Evolutionary conservation across 2,888 invertebrate genomes (phyloP), one percentile per base, ranked within the genome.

Genomic region (Leptinotarsa juncta): DNA sequence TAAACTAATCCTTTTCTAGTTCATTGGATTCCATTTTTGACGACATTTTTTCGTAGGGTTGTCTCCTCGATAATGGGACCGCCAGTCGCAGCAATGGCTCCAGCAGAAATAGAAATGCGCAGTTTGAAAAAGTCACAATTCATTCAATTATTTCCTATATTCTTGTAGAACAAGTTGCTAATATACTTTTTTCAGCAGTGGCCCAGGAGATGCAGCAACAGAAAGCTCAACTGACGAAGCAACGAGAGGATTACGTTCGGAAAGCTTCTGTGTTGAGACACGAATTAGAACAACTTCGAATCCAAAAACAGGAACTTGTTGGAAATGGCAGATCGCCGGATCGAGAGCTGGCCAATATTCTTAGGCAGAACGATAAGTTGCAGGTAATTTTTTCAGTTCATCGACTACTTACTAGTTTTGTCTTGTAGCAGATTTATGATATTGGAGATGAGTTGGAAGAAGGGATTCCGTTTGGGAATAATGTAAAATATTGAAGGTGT

Each of bases 161-260:
- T 16, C 50, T 20, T 15, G 49, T 48, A 4, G 26, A 23, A 20
- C 15, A 23, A 49, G 53, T 53, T 18, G 68, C 50, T 72, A 70
- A 75, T 18, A 67, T 67, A 66, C 49, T 67, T 73, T 49, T 68
- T 69, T 65, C 89, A 91, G 95, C 94, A 71, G 93, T 95, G 83
- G 94, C 94, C 81, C 92, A 94, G 79, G 95, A 95, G 89, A 92
- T 94, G 86, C 93, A 94, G 82, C 94, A 94, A 82, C 95, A 96
- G 87, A 94, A 94, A 85, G 94, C 94, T 10, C 94, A 94, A 73
- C 88, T 96, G 79, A 91, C 93, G 32, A 94, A 93, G 82, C 95
- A 96, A 84, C 92, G 95, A 15, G 94, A 94, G 84, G 95, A 95
- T 83, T 96, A 96, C 87, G 91, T 94, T 77, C 92, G 92, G 86